Percentiles rank a stretch among this genome's conserved stretches.
Conservation (phyloP, 2,113 vertebrate species). For the Coryphaenoides rupestris region DNA sequence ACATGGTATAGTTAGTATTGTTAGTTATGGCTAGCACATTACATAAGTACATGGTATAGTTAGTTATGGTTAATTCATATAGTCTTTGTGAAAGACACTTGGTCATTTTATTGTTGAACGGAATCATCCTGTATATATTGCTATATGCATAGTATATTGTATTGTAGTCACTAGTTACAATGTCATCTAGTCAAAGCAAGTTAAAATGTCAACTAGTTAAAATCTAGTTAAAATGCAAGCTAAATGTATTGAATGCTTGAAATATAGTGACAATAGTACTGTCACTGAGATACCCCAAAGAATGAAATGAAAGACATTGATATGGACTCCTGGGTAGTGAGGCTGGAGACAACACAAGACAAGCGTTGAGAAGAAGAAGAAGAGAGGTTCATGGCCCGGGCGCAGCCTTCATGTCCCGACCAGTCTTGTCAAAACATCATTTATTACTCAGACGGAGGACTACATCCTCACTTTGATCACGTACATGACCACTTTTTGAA, state of each 20-base stretch:
- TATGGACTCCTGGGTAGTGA: background rate
- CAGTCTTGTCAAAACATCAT: conserved; percentile 57
- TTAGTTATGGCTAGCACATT: too few relatives aligned
- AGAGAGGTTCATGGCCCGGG: conserved; percentile 28
- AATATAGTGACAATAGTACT: conserved; percentile 18
- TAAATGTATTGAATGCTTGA: background rate
- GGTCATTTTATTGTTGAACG: too few relatives aligned
- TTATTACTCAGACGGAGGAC: conserved; percentile 30
- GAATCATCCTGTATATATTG: too few relatives aligned
- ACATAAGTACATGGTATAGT: too few relatives aligned
- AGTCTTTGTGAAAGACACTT: too few relatives aligned
- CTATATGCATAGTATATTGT: too few relatives aligned
- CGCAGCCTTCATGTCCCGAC: conserved; percentile 36
- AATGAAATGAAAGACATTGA: conserved; percentile 39
- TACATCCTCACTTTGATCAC: conserved; percentile 5
- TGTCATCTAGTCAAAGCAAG: too few relatives aligned
- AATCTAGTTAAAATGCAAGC: too few relatives aligned
- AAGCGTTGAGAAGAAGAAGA: background rate
- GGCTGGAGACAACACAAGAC: background rate
- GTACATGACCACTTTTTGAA: background rate
- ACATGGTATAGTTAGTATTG: too few relatives aligned
- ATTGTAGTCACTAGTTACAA: too few relatives aligned
- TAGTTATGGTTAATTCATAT: too few relatives aligned
- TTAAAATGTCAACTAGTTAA: too few relatives aligned
- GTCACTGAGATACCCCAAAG: conserved; percentile 31